Conservation (phyloP, 2,797 vertebrate species). For the Urophycis tenuis region DNA sequence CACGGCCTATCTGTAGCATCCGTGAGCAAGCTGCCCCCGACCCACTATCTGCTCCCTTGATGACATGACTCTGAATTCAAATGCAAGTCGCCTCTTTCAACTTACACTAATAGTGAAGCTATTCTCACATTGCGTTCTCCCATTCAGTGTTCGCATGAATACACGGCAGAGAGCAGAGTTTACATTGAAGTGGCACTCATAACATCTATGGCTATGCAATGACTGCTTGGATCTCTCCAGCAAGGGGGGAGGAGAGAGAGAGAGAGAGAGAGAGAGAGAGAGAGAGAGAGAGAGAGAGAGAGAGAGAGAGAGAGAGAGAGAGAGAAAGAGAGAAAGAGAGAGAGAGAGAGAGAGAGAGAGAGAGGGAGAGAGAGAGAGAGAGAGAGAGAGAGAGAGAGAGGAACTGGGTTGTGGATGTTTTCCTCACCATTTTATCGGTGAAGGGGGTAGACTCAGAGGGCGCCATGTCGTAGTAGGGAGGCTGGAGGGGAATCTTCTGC, state of each 20-base stretch:
- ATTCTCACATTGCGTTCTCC: no score
- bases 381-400: not conserved
- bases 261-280: not conserved
- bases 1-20: no score
- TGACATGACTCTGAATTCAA: no score
- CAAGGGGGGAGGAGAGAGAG: not conserved
- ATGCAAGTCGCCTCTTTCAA: no score
- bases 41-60: no score
- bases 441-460: conserved; percentile 75
- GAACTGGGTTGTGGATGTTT: not conserved
- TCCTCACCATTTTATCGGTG: conserved; percentile 81
- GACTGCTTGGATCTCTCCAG: not conserved
- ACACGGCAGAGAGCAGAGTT: not conserved
- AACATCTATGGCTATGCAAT: not conserved
- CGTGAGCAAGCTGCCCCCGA: no score
- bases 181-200: not conserved
- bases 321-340: not conserved
- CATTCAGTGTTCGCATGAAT: not conserved
- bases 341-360: not conserved
- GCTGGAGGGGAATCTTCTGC: conserved; percentile 80
- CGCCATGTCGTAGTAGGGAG: conserved; percentile 85
- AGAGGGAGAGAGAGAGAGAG: not conserved
- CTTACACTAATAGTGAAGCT: no score
- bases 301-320: not conserved
- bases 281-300: not conserved